Evolutionary conservation across 2,797 vertebrate genomes (phyloP).

Genomic region (Notolepis coatsorum): DNA sequence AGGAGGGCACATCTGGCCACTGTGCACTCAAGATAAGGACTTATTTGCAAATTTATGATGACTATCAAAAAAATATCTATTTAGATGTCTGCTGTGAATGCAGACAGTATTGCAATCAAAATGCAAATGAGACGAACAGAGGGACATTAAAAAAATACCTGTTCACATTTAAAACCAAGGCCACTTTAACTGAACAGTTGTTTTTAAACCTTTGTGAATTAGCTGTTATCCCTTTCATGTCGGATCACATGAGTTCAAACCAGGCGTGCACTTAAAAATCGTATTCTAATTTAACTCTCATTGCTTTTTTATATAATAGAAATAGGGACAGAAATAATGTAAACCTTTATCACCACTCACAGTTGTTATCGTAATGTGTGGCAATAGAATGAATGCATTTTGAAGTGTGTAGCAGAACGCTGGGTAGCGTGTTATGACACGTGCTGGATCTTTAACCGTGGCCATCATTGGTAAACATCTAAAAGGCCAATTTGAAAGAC

Average conservation of each 20-base stretch:
- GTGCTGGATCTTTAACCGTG: constrained; percentile 36
- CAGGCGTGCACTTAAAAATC: constrained; percentile 20
- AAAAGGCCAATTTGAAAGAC: constrained; percentile 47
- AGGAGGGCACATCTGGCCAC: constrained; percentile 78
- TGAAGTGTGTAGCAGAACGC: constrained; percentile 23
- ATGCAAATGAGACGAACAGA: constrained; percentile 80
- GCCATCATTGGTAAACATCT: constrained; percentile 35
- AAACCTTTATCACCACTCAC: constrained; percentile 8
- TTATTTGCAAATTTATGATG: constrained; percentile 84
- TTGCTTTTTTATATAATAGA: constrained; percentile 26
- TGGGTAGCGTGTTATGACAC: constrained; percentile 39
- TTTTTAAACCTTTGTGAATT: too few relatives aligned
- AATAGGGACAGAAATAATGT: constrained; percentile 16
- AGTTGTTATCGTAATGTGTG: constrained; percentile 20
- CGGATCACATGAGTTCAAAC: constrained; percentile 42
- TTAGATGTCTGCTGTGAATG: constrained; percentile 76
- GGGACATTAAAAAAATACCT: constrained; percentile 76
- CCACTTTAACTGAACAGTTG: constrained; percentile 63
- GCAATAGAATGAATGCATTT: constrained; percentile 30
- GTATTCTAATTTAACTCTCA: constrained; percentile 10
- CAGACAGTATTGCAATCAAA: constrained; percentile 84
- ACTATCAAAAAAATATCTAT: constrained; percentile 83
- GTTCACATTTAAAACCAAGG: constrained; percentile 74
- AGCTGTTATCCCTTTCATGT: constrained; percentile 54
- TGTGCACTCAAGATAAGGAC: constrained; percentile 82